phyloP scores from a whole-genome alignment of 2,113 vertebrate species.

The Pterocles burchelli region DNA sequence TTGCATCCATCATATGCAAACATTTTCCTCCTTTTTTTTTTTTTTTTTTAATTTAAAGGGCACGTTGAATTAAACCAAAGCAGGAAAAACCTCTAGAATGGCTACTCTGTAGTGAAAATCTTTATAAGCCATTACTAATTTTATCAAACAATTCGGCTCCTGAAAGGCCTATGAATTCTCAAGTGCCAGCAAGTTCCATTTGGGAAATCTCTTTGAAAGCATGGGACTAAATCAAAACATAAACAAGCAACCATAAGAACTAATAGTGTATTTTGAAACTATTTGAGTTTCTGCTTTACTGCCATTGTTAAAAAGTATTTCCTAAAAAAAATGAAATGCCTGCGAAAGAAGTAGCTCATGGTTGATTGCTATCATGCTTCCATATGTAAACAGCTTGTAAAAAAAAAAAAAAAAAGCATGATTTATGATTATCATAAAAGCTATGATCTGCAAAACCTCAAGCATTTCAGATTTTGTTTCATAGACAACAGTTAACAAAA shows the following conservation, averaged over 20 bases:
- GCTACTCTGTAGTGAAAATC: not conserved
- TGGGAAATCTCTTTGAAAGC: not conserved
- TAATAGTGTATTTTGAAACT: not conserved
- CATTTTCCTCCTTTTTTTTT: not conserved
- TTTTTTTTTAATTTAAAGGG: not conserved
- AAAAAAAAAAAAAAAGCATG: not conserved
- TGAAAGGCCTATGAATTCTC: not conserved
- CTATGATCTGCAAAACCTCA: not conserved
- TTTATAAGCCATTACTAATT: not conserved
- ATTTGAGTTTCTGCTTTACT: not conserved
- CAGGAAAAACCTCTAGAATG: not conserved
- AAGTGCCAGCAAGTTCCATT: not conserved
- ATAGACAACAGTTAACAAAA: not conserved
- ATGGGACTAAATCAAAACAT: not conserved
- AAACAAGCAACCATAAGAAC: not conserved
- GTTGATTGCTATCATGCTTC: not conserved
- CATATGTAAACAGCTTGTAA: not conserved
- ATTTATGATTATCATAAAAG: not conserved
- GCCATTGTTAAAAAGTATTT: not conserved
- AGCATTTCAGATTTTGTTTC: not conserved
- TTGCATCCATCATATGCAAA: not conserved
- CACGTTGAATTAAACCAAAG: not conserved
- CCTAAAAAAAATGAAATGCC: not conserved
- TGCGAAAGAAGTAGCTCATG: not conserved
- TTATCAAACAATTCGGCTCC: not conserved